Conservation (phyloP, 2,888 invertebrate genomes). For the Adelphocoris suturalis region DNA sequence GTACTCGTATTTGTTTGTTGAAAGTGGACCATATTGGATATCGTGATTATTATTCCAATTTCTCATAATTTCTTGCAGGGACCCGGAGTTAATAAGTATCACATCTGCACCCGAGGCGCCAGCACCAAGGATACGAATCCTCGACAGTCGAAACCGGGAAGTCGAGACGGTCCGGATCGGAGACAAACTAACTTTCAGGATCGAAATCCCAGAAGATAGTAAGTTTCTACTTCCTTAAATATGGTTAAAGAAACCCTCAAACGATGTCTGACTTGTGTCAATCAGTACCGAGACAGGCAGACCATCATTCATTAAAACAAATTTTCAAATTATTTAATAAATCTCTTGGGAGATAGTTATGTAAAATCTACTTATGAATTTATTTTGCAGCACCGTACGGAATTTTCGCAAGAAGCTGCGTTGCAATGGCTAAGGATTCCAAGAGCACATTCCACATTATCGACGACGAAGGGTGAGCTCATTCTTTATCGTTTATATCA, state of each 20-base stretch:
- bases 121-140: constrained; percentile 93
- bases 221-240: constrained; percentile 79
- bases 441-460: constrained; percentile 97
- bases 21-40: no score
- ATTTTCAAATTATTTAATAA: no score
- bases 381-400: constrained; percentile 90
- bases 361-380: no score
- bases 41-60: no score
- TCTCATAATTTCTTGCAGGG: constrained; percentile 80
- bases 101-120: constrained; percentile 97
- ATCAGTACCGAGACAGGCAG: no score
- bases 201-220: constrained; percentile 98
- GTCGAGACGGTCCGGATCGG: constrained; percentile 97
- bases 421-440: constrained; percentile 97
- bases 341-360: no score
- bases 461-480: constrained; percentile 90
- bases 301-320: no score
- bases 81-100: constrained; percentile 97
- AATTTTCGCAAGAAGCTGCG: constrained; percentile 96
- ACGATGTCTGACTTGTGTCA: no score
- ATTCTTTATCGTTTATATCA: no score
- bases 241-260: no score
- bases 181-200: constrained; percentile 95
- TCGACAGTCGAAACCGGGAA: constrained; percentile 91
- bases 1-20: no score